These are phyloP conservation scores for Euphonia xanthogaster DNA, from an alignment of 2,797 vertebrate genomes.

Conservation along the genomic window DNA sequence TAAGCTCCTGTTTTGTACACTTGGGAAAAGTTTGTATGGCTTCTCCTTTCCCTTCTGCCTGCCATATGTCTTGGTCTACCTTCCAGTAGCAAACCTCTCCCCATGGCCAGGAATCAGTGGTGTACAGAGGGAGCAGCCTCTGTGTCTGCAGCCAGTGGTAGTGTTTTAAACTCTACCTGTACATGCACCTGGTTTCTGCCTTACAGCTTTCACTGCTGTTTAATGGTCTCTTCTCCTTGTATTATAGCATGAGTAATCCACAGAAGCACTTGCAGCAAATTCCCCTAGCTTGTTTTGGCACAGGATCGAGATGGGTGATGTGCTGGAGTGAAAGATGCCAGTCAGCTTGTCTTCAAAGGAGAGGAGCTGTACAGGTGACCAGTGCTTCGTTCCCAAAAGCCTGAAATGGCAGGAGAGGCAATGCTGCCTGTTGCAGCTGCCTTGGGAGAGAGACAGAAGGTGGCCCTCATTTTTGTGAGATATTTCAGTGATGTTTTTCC, in stretches of 20 bases:
- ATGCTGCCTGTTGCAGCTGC: neutral
- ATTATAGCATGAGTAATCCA: neutral
- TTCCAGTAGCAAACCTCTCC: neutral
- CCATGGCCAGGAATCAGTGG: neutral
- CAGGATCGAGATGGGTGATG: neutral
- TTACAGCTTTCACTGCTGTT: neutral
- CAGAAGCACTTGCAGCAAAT: neutral
- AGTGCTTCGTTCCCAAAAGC: neutral
- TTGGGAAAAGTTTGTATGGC: neutral
- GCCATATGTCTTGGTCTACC: neutral
- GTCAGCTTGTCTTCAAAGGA: neutral
- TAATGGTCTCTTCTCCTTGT: neutral
- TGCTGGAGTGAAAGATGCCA: neutral
- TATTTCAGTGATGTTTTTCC: neutral
- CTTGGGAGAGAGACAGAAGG: neutral
- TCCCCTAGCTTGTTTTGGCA: neutral
- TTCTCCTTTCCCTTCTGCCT: neutral
- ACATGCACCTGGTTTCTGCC: neutral
- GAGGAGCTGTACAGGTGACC: neutral
- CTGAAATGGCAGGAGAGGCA: neutral
- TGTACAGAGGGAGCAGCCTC: neutral
- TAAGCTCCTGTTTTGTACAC: neutral
- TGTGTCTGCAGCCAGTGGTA: neutral
- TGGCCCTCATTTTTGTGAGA: neutral
- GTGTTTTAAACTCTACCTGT: neutral